Evolutionary conservation across 2,113 vertebrate species (phyloP).

Genomic region (Pituophis catenifer): DNA sequence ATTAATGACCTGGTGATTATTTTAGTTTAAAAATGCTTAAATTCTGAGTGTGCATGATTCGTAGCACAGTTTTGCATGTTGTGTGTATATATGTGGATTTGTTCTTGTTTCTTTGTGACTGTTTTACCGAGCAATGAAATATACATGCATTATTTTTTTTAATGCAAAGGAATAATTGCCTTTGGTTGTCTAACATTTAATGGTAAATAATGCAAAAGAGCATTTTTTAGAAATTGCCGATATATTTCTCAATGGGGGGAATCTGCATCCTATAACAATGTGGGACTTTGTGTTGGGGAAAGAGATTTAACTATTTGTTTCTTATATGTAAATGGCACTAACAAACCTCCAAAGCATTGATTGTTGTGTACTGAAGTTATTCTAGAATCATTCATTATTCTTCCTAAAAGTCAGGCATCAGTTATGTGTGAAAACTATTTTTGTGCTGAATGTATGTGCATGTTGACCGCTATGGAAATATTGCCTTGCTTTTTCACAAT

Average conservation of each 20-base stretch:
- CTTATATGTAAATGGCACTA: slow-evolving; percentile 31
- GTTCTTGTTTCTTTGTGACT: slow-evolving; percentile 55
- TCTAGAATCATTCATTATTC: slow-evolving; percentile 1
- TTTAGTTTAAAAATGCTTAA: slow-evolving; percentile 65
- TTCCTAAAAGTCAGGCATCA: neutral
- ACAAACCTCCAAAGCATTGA: slow-evolving; percentile 39
- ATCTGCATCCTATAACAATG: slow-evolving; percentile 53
- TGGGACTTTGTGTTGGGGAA: slow-evolving; percentile 31
- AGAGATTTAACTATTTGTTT: slow-evolving; percentile 42
- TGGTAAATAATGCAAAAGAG: slow-evolving; percentile 51
- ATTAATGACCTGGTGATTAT: slow-evolving; percentile 62
- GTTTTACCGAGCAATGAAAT: slow-evolving; percentile 65
- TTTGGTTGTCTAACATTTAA: slow-evolving; percentile 59
- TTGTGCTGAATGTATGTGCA: slow-evolving; percentile 8
- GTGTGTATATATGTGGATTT: slow-evolving; percentile 25
- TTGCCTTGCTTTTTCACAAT: slow-evolving; percentile 27
- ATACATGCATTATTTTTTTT: slow-evolving; percentile 63
- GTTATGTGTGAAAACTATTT: slow-evolving; percentile 16
- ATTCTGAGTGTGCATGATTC: slow-evolving; percentile 71
- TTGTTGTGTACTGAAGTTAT: neutral
- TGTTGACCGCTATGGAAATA: slow-evolving; percentile 19
- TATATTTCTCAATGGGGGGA: slow-evolving; percentile 36
- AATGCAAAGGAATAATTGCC: slow-evolving; percentile 55
- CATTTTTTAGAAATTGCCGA: slow-evolving; percentile 43
- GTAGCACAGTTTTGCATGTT: slow-evolving; percentile 39